These are phyloP conservation scores for Machimus atricapillus DNA, from an alignment of 2,888 invertebrate genomes.

Conservation along the genomic window DNA sequence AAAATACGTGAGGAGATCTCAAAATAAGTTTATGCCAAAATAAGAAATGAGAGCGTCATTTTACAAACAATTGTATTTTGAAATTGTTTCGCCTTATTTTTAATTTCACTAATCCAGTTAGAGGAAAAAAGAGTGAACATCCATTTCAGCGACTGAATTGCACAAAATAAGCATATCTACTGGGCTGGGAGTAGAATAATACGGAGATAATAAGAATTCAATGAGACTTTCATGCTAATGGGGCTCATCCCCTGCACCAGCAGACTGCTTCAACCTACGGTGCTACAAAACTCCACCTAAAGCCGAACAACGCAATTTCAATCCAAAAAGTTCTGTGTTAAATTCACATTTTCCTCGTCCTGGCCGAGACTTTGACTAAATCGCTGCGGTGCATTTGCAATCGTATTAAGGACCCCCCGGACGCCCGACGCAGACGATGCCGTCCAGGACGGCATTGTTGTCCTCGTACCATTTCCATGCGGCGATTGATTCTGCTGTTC, in stretches of 20 bases:
- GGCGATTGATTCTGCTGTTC: conserved; percentile 53
- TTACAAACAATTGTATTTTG: neutral
- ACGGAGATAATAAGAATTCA: neutral
- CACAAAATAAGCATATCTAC: neutral
- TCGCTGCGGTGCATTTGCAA: conserved; percentile 54
- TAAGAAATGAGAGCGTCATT: too few relatives aligned
- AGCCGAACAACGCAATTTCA: conserved; percentile 37
- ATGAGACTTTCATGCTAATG: conserved; percentile 22
- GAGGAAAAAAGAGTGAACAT: neutral
- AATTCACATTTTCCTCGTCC: conserved; percentile 58
- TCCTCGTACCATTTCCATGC: conserved; percentile 50
- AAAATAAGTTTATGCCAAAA: too few relatives aligned
- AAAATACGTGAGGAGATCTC: too few relatives aligned
- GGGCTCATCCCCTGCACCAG: neutral
- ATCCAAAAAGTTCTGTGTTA: conserved; percentile 55
- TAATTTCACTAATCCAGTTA: neutral
- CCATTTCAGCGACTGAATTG: neutral
- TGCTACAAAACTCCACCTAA: neutral
- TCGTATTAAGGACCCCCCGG: conserved; percentile 56
- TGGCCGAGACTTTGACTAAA: conserved; percentile 49
- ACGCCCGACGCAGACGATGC: conserved; percentile 47
- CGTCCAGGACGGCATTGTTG: conserved; percentile 41
- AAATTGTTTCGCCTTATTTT: neutral
- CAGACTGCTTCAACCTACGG: neutral
- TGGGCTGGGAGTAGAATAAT: neutral